These are phyloP conservation scores for Euleptes europaea DNA, from an alignment of 2,113 vertebrate genomes.

Conservation along the genomic window DNA sequence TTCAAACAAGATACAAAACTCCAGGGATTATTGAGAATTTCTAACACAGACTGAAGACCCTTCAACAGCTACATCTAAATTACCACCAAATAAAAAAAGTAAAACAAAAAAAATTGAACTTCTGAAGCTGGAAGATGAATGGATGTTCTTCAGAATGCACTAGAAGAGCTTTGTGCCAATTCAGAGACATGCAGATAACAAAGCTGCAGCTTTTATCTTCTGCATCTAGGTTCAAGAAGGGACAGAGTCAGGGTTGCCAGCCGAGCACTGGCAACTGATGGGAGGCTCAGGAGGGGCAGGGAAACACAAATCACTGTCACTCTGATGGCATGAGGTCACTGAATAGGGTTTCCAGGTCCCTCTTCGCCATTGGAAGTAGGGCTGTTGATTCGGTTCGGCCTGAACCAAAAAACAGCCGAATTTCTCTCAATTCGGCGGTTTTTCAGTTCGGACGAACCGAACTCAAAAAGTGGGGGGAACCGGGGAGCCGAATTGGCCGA, in stretches of 20 bases:
- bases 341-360: no score
- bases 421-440: no score
- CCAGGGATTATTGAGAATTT: constrained; percentile 60
- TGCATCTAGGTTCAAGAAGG: neutral
- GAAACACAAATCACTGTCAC: no score
- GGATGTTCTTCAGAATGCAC: constrained; percentile 35
- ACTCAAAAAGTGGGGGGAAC: no score
- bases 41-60: constrained; percentile 67
- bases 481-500: no score
- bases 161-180: constrained; percentile 4
- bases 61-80: constrained; percentile 71
- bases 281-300: no score
- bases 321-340: no score
- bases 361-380: no score
- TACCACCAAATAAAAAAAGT: constrained; percentile 60
- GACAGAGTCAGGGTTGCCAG: neutral
- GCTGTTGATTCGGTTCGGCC: no score
- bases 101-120: constrained; percentile 58
- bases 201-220: neutral
- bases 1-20: constrained; percentile 71
- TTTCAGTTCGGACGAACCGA: no score
- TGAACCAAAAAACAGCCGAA: no score
- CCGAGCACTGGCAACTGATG: no score
- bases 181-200: neutral
- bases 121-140: constrained; percentile 42